phyloP scores from a whole-genome alignment of 1,140 invertebrate species.

The Protaetia brevitarsis region DNA sequence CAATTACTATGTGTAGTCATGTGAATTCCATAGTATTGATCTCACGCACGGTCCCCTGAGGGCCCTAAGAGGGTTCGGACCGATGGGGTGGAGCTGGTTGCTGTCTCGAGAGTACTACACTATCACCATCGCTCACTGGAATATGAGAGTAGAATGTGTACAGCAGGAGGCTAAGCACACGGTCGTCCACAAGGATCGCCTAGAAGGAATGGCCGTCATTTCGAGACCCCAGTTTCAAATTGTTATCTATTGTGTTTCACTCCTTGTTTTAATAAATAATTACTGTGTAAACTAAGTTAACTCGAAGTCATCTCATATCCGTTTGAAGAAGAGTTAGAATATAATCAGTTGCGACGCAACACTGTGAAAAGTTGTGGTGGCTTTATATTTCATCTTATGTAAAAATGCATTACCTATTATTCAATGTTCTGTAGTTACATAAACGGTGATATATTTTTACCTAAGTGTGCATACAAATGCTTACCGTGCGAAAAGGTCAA shows the following conservation, averaged over 20 bases:
- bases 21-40: slow-evolving; percentile 25
- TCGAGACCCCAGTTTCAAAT: not conserved
- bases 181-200: not conserved
- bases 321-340: no score
- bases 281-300: no score
- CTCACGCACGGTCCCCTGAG: slow-evolving; percentile 26
- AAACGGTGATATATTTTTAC: no score
- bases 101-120: slow-evolving; percentile 26
- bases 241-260: not conserved
- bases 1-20: slow-evolving; percentile 21
- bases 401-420: no score
- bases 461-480: no score
- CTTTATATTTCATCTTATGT: no score
- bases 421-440: no score
- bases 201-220: not conserved
- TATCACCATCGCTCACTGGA: slow-evolving; percentile 27
- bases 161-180: not conserved
- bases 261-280: no score
- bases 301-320: no score
- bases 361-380: no score
- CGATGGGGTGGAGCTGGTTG: slow-evolving; percentile 22
- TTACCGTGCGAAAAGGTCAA: no score
- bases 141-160: slow-evolving; percentile 23
- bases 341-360: no score
- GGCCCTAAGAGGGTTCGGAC: slow-evolving; percentile 27